Evolutionary conservation across 1,140 invertebrate genomes (phyloP), one percentile per base, ranked within the genome.

Genomic region (Gonatopus flavifemur): DNA sequence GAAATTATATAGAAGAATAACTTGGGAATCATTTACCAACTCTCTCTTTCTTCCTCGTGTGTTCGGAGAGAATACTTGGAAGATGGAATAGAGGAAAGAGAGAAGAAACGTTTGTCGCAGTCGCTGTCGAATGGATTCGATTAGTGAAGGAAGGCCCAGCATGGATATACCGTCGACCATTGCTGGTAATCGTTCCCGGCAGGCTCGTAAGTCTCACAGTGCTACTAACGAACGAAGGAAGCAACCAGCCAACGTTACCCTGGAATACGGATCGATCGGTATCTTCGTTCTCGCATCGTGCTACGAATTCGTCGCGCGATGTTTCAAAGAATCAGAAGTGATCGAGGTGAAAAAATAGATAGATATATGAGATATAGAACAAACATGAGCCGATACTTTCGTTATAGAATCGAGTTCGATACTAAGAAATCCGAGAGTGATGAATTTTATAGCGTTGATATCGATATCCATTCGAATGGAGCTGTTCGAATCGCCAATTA

Each of bases 91-190:
- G n/a, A 55, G 57, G 48, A 59, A 55, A 59, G 52, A 40, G 5
- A 15, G n/a, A 5, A 7, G 1, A 33, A 15, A 15, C 16, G 7
- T 13, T n/a, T 7, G n/a, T 33, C 31, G 6, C n/a, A 10, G 16
- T n/a, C n/a, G n/a, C n/a, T n/a, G 41, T 46, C 49, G 49, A 52
- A 36, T 55, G 47, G 47, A 57, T 54, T 57, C 55, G 55, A 57
- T 57, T 49, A 57, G 33, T 38, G 45, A 46, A n/a, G n/a, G n/a
- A n/a, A 35, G 45, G 55, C 22, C n/a, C n/a, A n/a, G 36, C 44
- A 42, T 32, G 33, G 44, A 18, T 36, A 39, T 49, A 33, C 39
- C 39, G 33, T 38, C 24, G 32, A 46, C 36, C 43, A 52, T 55
- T 32, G 42, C 18, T 15, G 35, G 40, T 57, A 57, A 57, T 57